Evolutionary conservation across 2,888 invertebrate genomes (phyloP).

Genomic region (Drosophila barbarae): DNA sequence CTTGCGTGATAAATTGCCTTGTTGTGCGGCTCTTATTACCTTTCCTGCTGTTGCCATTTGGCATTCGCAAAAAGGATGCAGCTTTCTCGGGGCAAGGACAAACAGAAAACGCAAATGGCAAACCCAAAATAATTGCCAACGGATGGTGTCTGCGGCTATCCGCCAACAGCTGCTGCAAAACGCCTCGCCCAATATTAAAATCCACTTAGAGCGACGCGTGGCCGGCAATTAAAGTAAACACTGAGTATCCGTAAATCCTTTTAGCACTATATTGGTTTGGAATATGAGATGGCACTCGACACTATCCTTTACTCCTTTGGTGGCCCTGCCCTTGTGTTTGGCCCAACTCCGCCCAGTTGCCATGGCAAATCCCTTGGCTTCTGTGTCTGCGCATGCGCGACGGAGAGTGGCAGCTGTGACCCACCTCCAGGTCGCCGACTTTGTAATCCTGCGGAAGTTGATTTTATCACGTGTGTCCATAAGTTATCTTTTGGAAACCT

Average conservation of each 20-base stretch:
- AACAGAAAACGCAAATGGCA: slow-evolving; percentile 38
- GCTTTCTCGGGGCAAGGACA: slow-evolving; percentile 45
- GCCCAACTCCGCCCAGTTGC: slow-evolving; percentile 25
- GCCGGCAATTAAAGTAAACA: slow-evolving; percentile 67
- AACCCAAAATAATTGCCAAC: slow-evolving; percentile 48
- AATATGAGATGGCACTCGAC: slow-evolving; percentile 33
- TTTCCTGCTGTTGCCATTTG: slow-evolving; percentile 43
- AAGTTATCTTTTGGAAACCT: slow-evolving; percentile 53
- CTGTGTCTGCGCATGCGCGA: slow-evolving; percentile 70
- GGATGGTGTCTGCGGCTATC: slow-evolving; percentile 24
- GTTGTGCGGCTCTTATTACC: slow-evolving; percentile 23
- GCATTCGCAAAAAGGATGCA: slow-evolving; percentile 36
- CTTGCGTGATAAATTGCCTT: slow-evolving; percentile 59
- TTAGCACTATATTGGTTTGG: slow-evolving; percentile 47
- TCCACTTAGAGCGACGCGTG: slow-evolving; percentile 65
- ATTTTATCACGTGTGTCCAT: slow-evolving; percentile 67
- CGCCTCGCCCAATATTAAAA: slow-evolving; percentile 56
- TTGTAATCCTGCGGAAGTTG: slow-evolving; percentile 72
- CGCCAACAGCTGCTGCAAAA: slow-evolving; percentile 54
- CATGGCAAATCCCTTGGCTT: slow-evolving; percentile 54
- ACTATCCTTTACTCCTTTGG: slow-evolving; percentile 49
- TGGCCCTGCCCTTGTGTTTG: slow-evolving; percentile 32
- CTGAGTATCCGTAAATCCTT: slow-evolving; percentile 61
- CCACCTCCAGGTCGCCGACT: slow-evolving; percentile 29
- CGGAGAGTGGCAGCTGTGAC: slow-evolving; percentile 59